Percentiles rank a stretch among this genome's conserved stretches.
phyloP scores from a whole-genome alignment of 2,888 invertebrate genomes.

The Eupithecia exiguata region DNA sequence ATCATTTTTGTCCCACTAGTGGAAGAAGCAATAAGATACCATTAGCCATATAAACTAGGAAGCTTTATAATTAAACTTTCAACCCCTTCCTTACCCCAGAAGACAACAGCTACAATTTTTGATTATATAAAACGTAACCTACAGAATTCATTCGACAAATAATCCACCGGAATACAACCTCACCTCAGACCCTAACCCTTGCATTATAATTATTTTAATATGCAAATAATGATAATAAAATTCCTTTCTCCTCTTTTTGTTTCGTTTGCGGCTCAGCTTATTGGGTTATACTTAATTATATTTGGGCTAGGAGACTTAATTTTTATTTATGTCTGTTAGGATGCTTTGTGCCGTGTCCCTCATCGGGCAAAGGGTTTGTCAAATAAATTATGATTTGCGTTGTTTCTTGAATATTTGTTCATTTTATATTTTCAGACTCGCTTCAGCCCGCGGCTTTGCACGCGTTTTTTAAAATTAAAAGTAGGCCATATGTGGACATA shows the following conservation, averaged over 20 bases:
- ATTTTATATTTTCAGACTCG: not conserved
- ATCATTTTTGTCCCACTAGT: too few species aligned
- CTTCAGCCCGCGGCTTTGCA: not conserved
- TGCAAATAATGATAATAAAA: conserved; percentile 84
- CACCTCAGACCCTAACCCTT: conserved; percentile 26
- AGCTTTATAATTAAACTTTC: not conserved
- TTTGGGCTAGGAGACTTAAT: conserved; percentile 70
- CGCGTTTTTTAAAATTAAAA: too few species aligned
- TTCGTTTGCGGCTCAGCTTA: conserved; percentile 72
- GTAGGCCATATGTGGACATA: too few species aligned
- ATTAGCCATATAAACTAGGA: not conserved
- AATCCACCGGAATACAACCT: conserved; percentile 28
- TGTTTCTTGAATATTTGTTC: conserved; percentile 11
- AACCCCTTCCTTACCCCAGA: not conserved
- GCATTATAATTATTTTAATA: conserved; percentile 82
- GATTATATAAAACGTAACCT: conserved; percentile 17
- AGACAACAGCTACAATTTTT: conserved; percentile 19
- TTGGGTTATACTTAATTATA: conserved; percentile 80
- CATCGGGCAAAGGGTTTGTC: conserved; percentile 35
- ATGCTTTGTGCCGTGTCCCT: conserved; percentile 54
- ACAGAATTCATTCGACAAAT: conserved; percentile 23
- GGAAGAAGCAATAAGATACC: too few species aligned
- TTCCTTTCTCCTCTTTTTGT: conserved; percentile 74
- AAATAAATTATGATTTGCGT: conserved; percentile 28
- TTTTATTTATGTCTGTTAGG: conserved; percentile 73